Percentiles rank a stretch among this genome's conserved stretches.
Evolutionary conservation across 2,113 vertebrate genomes (phyloP).

Genomic region (Penelope pileata): DNA sequence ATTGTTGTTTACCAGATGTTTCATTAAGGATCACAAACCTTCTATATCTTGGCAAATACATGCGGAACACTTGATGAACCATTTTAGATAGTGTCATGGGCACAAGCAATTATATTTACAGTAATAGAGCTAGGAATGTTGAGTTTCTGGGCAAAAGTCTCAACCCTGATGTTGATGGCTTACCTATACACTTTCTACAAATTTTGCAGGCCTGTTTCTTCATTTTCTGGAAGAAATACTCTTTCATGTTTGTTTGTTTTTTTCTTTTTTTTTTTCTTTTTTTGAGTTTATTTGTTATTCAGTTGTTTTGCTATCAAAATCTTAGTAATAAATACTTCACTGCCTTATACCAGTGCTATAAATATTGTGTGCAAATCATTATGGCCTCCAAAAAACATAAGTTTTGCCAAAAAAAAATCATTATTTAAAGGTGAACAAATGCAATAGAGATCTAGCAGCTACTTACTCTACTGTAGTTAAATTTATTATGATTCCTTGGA

Average conservation of each 20-base stretch:
- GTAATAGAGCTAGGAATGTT: background rate
- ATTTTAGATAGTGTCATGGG: background rate
- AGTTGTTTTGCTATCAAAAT: background rate
- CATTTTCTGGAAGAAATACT: accelerated
- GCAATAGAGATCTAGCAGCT: background rate
- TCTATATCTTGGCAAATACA: background rate
- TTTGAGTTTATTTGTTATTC: background rate
- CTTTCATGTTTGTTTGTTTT: background rate
- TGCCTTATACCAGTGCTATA: background rate
- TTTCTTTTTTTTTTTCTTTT: background rate
- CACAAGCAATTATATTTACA: background rate
- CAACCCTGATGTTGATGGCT: background rate
- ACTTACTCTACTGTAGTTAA: background rate
- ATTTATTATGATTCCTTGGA: background rate
- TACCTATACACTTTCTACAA: background rate
- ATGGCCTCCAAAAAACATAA: background rate
- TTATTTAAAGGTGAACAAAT: background rate
- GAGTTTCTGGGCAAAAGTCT: background rate
- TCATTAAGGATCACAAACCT: background rate
- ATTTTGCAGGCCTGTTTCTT: background rate
- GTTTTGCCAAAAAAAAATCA: background rate
- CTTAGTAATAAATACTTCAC: background rate
- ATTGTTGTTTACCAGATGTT: background rate
- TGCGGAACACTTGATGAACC: background rate
- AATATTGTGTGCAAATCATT: background rate